These are phyloP conservation scores for Chironomus riparius DNA, from an alignment of 2,888 invertebrate genomes.

Conservation along the genomic window DNA sequence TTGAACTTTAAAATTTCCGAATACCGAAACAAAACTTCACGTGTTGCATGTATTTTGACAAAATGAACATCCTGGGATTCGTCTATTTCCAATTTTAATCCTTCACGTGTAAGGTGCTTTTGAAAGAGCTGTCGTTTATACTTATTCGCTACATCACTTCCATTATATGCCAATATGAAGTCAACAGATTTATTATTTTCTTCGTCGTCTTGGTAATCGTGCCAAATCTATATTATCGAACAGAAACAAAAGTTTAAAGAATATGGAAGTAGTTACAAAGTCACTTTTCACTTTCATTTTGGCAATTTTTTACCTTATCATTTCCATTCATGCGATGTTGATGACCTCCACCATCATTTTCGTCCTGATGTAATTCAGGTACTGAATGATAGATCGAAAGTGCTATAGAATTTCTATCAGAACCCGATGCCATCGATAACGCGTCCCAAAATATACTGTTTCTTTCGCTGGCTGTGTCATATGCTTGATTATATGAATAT, in stretches of 20 bases:
- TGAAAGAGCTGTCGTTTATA: constrained; percentile 50
- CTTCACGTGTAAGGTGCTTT: constrained; percentile 51
- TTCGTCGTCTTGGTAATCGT: constrained; percentile 48
- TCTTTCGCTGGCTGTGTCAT: not conserved
- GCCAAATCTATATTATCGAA: constrained; percentile 29
- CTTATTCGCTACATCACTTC: constrained; percentile 38
- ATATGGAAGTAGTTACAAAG: too few relatives aligned
- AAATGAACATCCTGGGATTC: constrained; percentile 55
- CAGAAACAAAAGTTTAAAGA: not conserved
- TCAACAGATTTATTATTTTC: constrained; percentile 45
- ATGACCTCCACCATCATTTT: not conserved
- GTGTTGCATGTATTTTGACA: constrained; percentile 64
- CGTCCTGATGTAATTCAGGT: constrained; percentile 37
- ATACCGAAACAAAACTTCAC: constrained; percentile 60
- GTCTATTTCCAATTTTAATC: constrained; percentile 52
- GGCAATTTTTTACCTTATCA: not conserved
- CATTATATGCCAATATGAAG: constrained; percentile 54
- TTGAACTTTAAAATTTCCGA: constrained; percentile 67
- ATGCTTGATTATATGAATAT: not conserved
- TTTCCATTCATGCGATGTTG: not conserved
- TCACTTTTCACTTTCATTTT: constrained; percentile 6
- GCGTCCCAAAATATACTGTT: constrained; percentile 34
- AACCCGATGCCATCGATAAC: constrained; percentile 38
- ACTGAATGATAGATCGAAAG: constrained; percentile 53
- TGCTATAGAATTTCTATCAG: constrained; percentile 44